phyloP scores from a whole-genome alignment of 2,113 vertebrate genomes.

The Ranitomeya variabilis region DNA sequence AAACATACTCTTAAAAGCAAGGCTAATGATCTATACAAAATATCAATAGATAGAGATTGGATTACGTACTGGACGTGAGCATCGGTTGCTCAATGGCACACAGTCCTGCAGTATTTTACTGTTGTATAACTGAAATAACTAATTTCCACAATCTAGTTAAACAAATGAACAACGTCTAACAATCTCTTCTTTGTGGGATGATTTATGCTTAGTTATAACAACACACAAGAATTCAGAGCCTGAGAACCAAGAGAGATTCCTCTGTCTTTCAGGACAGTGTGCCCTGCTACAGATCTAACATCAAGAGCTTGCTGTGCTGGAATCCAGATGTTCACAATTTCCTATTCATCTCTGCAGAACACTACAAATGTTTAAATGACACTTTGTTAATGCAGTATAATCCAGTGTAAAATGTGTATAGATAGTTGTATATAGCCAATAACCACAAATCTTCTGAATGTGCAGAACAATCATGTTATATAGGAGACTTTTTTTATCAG shows the following conservation, averaged over 20 bases:
- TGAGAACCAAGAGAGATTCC: constrained; percentile 2
- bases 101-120: background rate
- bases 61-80: background rate
- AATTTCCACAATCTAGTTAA: background rate
- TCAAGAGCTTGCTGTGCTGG: constrained; percentile 37
- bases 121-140: background rate
- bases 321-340: constrained; percentile 50
- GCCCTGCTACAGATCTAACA: constrained; percentile 14
- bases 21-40: no score
- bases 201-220: constrained; percentile 24
- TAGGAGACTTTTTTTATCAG: no score
- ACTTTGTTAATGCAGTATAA: background rate
- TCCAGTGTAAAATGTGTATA: no score
- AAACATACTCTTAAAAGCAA: no score
- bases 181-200: background rate
- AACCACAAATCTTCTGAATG: background rate
- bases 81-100: background rate
- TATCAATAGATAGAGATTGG: no score
- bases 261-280: background rate
- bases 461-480: background rate
- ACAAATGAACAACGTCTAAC: background rate
- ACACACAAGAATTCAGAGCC: constrained; percentile 22
- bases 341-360: constrained; percentile 9
- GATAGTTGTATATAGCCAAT: background rate
- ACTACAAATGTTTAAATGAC: constrained; percentile 18